phyloP scores from a whole-genome alignment of 1,140 invertebrate genomes.

The Musca domestica region DNA sequence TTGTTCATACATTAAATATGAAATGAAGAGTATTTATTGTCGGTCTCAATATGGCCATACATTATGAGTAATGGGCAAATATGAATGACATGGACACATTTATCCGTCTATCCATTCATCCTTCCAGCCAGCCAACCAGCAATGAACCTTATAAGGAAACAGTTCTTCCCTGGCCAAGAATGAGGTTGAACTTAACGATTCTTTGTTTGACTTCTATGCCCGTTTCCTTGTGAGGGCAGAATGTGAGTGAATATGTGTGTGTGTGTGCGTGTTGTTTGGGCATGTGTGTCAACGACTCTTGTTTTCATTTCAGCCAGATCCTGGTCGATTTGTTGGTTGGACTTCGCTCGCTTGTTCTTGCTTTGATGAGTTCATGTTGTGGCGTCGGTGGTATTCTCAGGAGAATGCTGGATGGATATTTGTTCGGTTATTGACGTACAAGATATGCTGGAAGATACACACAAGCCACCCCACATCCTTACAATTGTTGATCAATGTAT shows the following conservation, averaged over 20 bases:
- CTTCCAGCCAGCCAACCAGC: too few species aligned
- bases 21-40: conserved; percentile 7
- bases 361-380: conserved; percentile 17
- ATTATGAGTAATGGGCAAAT: conserved; percentile 20
- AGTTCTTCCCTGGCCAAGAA: too few species aligned
- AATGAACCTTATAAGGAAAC: too few species aligned
- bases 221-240: background rate
- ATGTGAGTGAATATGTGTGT: too few species aligned
- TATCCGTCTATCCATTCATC: too few species aligned
- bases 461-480: too few species aligned
- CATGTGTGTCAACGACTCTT: background rate
- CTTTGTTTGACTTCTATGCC: conserved; percentile 17
- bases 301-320: background rate
- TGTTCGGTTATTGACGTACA: background rate
- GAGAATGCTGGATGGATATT: conserved; percentile 5
- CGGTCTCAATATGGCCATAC: conserved; percentile 16
- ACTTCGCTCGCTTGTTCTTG: background rate
- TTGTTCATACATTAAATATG: too few species aligned
- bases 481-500: conserved; percentile 20
- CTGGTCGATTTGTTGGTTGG: background rate
- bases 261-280: background rate
- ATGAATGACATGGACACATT: background rate
- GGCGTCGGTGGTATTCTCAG: conserved; percentile 9
- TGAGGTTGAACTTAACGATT: conserved; percentile 1
- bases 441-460: too few species aligned